Evolutionary conservation across 2,797 vertebrate species (phyloP).

Genomic region (Crenichthys baileyi): DNA sequence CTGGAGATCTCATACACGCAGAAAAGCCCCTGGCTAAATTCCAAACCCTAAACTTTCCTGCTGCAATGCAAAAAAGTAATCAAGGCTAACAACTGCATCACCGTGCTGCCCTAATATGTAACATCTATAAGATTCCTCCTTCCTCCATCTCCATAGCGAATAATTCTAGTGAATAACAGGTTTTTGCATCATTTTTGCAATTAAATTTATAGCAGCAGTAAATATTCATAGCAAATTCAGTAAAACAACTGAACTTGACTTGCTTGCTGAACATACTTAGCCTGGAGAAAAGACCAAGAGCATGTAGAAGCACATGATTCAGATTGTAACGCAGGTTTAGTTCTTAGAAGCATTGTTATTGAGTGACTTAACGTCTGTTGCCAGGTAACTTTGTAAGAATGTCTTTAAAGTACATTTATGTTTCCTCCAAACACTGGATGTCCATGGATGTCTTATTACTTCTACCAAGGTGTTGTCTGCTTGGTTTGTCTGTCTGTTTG

Average conservation of each 20-base stretch:
- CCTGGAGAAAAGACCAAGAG: background rate
- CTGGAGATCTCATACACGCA: background rate
- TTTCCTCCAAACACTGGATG: background rate
- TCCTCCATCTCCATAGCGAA: slow-evolving; percentile 8
- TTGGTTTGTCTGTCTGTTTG: no score
- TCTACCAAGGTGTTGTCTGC: no score
- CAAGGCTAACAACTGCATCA: background rate
- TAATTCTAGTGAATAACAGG: background rate
- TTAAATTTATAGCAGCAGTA: slow-evolving; percentile 16
- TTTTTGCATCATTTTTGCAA: slow-evolving; percentile 21
- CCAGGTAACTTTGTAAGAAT: no score
- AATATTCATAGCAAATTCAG: slow-evolving; percentile 43
- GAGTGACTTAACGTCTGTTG: background rate
- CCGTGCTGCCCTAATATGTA: background rate
- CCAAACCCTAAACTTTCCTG: background rate
- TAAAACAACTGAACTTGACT: slow-evolving; percentile 36
- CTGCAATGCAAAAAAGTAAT: background rate
- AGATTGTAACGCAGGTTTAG: background rate
- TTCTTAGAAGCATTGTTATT: background rate
- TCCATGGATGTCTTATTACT: background rate
- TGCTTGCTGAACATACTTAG: slow-evolving; percentile 14
- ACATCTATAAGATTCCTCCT: background rate
- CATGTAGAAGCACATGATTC: slow-evolving; percentile 10
- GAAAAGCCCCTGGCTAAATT: background rate
- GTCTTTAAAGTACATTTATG: background rate